Percentiles rank a stretch among this genome's conserved stretches.
These are phyloP conservation scores for Philopotamus ludificatus DNA, from an alignment of 1,140 invertebrate species.

Conservation along the genomic window DNA sequence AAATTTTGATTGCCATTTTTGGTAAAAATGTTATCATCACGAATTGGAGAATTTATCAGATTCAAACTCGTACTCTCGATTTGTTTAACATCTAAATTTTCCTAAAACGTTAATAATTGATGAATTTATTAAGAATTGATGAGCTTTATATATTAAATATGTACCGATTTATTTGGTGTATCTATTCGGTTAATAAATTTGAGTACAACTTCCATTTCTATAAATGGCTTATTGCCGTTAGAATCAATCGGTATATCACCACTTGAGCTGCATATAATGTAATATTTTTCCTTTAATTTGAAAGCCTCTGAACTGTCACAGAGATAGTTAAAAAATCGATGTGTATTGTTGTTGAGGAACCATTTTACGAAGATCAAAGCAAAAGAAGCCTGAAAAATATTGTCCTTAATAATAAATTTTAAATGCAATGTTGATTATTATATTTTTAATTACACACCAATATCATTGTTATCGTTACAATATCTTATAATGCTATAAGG, in stretches of 20 bases:
- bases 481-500: conserved; percentile 24
- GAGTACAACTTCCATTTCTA: conserved; percentile 28
- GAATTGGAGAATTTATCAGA: too few relatives aligned
- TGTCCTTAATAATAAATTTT: not conserved
- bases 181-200: conserved; percentile 41
- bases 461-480: conserved; percentile 4
- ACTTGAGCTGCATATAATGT: conserved; percentile 11
- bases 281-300: conserved; percentile 19
- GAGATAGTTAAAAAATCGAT: conserved; percentile 24
- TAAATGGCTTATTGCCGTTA: conserved; percentile 26
- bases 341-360: conserved; percentile 17
- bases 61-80: too few relatives aligned
- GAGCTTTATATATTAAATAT: too few relatives aligned
- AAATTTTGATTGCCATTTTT: too few relatives aligned
- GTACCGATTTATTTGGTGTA: conserved; percentile 47
- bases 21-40: too few relatives aligned
- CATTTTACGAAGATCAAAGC: conserved; percentile 26
- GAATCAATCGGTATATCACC: conserved; percentile 17
- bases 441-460: conserved; percentile 17
- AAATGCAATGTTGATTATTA: not conserved
- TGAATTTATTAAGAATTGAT: too few relatives aligned
- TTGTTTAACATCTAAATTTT: too few relatives aligned
- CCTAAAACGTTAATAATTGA: too few relatives aligned
- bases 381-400: conserved; percentile 12
- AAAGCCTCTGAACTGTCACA: conserved; percentile 18